Conservation (phyloP, 2,113 vertebrate species). For the Bagarius yarrelli region DNA sequence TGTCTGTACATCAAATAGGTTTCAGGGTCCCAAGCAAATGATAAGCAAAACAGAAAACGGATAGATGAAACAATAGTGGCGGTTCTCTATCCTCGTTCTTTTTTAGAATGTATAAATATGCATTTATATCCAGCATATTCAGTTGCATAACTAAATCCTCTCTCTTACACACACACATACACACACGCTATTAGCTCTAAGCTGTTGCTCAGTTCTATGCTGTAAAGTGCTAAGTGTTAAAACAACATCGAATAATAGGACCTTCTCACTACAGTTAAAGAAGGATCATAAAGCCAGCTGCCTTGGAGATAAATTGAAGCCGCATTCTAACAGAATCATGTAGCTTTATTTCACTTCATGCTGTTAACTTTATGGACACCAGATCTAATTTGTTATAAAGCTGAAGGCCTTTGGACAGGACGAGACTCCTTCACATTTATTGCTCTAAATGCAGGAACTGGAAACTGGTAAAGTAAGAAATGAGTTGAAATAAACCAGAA, state of each 20-base stretch:
- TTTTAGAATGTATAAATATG: not conserved
- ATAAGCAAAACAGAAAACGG: too few relatives aligned
- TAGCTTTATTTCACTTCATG: slow-evolving; percentile 20
- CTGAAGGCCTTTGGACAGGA: not conserved
- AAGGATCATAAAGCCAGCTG: slow-evolving; percentile 10
- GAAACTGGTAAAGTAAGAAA: slow-evolving; percentile 6
- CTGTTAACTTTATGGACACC: slow-evolving; percentile 22
- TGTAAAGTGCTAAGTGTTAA: not conserved
- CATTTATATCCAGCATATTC: not conserved
- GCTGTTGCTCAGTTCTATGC: not conserved
- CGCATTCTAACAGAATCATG: not conserved
- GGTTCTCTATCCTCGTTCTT: not conserved
- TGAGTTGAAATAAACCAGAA: not conserved
- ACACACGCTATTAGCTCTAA: not conserved
- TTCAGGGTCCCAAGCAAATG: too few relatives aligned
- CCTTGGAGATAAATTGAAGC: slow-evolving; percentile 4
- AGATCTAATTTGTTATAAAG: slow-evolving; percentile 21
- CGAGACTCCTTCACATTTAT: not conserved
- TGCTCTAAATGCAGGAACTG: slow-evolving; percentile 13
- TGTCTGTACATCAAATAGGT: too few relatives aligned
- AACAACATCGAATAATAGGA: not conserved
- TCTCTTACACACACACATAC: not conserved
- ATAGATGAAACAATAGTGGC: not conserved
- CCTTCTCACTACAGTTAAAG: not conserved
- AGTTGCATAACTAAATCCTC: not conserved